phyloP scores from a whole-genome alignment of 2,797 vertebrate genomes.

The Lagodon rhomboides region DNA sequence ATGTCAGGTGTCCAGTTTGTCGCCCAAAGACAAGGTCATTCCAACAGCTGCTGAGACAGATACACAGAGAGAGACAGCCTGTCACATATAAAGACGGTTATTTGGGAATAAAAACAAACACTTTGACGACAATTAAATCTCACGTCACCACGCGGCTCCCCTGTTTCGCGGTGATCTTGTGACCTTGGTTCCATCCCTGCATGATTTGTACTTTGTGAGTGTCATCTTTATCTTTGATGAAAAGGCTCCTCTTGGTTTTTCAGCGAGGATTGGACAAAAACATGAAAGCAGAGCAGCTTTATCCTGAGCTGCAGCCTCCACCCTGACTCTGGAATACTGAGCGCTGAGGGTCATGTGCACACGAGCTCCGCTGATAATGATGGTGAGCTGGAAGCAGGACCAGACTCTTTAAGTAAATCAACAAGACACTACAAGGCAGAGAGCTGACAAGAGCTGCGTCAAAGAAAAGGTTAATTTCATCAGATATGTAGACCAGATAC shows the following conservation, averaged over 20 bases:
- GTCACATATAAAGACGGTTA: constrained; percentile 29
- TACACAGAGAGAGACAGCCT: constrained; percentile 12
- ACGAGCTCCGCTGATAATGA: neutral
- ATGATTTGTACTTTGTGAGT: neutral
- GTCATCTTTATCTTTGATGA: constrained; percentile 3
- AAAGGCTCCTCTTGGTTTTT: neutral
- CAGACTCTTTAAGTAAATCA: neutral
- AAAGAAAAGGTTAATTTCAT: too few relatives aligned
- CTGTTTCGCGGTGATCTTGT: neutral
- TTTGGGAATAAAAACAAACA: constrained; percentile 5
- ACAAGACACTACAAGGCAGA: neutral
- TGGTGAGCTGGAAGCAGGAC: constrained; percentile 9
- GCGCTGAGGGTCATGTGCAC: neutral
- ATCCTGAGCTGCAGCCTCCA: neutral
- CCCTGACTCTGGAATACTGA: constrained; percentile 13
- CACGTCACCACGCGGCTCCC: neutral
- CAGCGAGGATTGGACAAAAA: neutral
- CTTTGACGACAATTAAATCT: constrained; percentile 25
- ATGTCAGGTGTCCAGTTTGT: constrained; percentile 68
- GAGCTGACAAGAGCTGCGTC: neutral
- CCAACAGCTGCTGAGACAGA: constrained; percentile 3
- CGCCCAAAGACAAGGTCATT: constrained; percentile 64
- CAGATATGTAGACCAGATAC: too few relatives aligned
- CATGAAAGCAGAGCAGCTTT: constrained; percentile 1
- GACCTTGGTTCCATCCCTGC: constrained; percentile 12